A percentile compares a stretch with the other conserved stretches of the same genome.
phyloP scores from a whole-genome alignment of 2,888 invertebrate genomes.

The Loripinus fragilis region DNA sequence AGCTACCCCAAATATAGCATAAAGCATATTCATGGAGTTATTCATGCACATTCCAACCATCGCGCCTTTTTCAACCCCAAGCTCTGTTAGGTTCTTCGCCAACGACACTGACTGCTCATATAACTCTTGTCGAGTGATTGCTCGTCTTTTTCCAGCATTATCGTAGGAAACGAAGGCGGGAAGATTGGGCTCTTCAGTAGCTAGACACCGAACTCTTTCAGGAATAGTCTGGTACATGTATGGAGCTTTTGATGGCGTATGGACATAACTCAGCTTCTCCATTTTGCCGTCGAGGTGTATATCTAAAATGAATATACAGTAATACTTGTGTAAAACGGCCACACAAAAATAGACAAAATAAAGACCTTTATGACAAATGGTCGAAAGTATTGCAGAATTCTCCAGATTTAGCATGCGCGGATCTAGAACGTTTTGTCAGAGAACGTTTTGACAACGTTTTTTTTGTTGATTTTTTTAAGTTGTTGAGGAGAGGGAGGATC shows the following conservation, averaged over 20 bases:
- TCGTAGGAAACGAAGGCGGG: conserved; percentile 51
- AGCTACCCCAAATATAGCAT: conserved; percentile 25
- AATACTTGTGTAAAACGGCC: too few relatives aligned
- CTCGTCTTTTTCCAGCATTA: conserved; percentile 4
- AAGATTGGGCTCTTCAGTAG: conserved; percentile 37
- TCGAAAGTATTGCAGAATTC: too few relatives aligned
- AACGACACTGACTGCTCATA: conserved; percentile 17
- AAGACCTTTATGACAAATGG: too few relatives aligned
- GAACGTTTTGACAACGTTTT: too few relatives aligned
- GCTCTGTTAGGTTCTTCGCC: conserved; percentile 30
- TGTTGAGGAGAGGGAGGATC: too few relatives aligned
- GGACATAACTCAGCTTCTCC: neutral
- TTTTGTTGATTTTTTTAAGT: too few relatives aligned
- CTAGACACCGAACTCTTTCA: conserved; percentile 35
- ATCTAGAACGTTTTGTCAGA: too few relatives aligned
- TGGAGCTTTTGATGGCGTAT: conserved; percentile 5
- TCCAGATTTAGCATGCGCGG: too few relatives aligned
- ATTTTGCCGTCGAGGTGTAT: too few relatives aligned
- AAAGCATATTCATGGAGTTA: conserved; percentile 47
- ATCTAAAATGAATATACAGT: too few relatives aligned
- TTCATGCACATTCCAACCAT: conserved; percentile 44
- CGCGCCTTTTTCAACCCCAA: conserved; percentile 40
- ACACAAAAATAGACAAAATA: too few relatives aligned
- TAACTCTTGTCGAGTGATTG: conserved; percentile 38
- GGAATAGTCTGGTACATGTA: conserved; percentile 46